Evolutionary conservation across 2,888 invertebrate species (phyloP).

Genomic region (Sepiola atlantica): DNA sequence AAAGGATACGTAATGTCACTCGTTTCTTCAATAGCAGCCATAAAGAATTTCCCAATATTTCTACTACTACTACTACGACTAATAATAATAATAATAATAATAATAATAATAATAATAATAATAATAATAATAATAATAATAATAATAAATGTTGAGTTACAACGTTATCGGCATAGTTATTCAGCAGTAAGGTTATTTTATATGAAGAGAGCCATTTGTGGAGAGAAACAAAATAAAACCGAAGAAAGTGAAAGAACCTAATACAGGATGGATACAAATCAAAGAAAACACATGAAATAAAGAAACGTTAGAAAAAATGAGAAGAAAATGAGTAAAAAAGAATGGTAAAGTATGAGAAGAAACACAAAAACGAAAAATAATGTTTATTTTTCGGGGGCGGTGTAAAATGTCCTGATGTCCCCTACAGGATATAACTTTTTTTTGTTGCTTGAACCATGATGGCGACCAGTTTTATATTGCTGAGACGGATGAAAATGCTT

Average conservation of each 20-base stretch:
- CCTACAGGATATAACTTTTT: not conserved
- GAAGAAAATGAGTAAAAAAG: not conserved
- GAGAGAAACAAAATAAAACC: not conserved
- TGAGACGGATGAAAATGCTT: not conserved
- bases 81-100: not conserved
- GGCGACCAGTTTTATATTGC: not conserved
- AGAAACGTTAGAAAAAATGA: not conserved
- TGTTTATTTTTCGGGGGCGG: not conserved
- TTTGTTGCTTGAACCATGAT: not conserved
- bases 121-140: not conserved
- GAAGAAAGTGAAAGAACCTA: not conserved
- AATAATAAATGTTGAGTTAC: not conserved
- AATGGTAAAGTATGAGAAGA: not conserved
- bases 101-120: not conserved
- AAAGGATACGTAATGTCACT: too few species aligned
- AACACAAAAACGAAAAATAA: not conserved
- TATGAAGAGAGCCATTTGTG: not conserved
- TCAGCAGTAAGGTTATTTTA: not conserved
- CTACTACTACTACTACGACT: too few species aligned
- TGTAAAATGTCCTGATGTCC: not conserved
- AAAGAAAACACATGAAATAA: not conserved
- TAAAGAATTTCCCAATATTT: too few species aligned
- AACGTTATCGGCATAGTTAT: not conserved
- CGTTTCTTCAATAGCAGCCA: too few species aligned
- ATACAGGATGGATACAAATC: not conserved